Evolutionary conservation across 2,797 vertebrate genomes (phyloP), one percentile per base, ranked within the genome.

Genomic region (Streptopelia turtur): DNA sequence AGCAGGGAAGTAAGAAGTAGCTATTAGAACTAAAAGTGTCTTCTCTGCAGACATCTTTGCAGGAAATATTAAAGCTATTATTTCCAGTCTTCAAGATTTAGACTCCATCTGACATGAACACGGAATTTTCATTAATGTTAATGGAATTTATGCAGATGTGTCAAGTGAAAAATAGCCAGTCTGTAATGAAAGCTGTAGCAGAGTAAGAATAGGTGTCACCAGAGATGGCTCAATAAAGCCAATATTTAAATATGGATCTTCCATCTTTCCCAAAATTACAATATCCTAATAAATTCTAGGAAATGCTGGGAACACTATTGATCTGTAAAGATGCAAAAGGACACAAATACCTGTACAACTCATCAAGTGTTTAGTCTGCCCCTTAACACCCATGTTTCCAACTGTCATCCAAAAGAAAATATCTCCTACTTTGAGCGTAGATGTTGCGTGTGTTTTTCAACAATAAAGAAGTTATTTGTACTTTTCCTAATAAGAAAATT

Each of bases 41-140:
- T 59, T 92, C 59, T 87, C 31, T 22, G 39, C 71, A 94, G 90
- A 84, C 45, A 63, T 84, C 49, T 64, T 82, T 78, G 17, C n/a
- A 94, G 89, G 88, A 93, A 94, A 89, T 82, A 87, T 72, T 93
- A 82, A 64, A 90, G 49, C 47, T 77, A 31, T 83, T 90, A 53
- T 89, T 92, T 94, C 60, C 33, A 87, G 14, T 70, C 74, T 64
- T 80, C 55, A 78, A 75, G 47, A 90, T 91, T 86, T 66, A 92
- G 77, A 63, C 35, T 92, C 49, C 31, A 56, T 91, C 64, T 94
- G 57, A 93, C 49, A 79, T 2, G 20, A 87, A 83, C 57, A 66
- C 41, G 30, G 57, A 85, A 85, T 89, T 97, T 85, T 68, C 68
- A 80, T 87, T 92, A 56, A 77, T 53, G 71, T 41, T 89, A 89